Evolutionary conservation across 2,113 vertebrate species (phyloP), one percentile per base, ranked within the genome.

Genomic region (Hypomesus transpacificus): DNA sequence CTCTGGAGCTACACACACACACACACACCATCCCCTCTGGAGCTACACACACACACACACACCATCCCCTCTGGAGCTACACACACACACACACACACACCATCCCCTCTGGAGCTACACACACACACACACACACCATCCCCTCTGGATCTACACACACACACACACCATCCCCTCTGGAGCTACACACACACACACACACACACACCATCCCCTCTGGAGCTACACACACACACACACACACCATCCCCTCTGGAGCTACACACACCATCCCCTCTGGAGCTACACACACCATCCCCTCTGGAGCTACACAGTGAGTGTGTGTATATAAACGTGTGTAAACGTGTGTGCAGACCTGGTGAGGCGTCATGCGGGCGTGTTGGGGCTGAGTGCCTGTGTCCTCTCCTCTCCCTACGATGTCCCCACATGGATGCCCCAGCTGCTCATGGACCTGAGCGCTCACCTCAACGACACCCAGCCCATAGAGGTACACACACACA

Each of bases 341-440:
- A 52, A n/a, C 11, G 26, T 81, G 58, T 80, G 20, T 71, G 18
- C 74, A 99, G 97, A 98, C 79, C 78, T 99, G 82, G 94, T 99
- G 39, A 94, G 91, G 6, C 95, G 97, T 21, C 97, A 99, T 2
- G 97, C 97, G 0, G 97, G 97, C 0, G 97, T 99, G n/a, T 92
- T 99, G 0, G 97, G 97, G 65, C 89, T 99, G 24, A 98, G 97
- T 1, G 96, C 96, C 0, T 99, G 97, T 69, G 95, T 99, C 78
- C 92, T 99, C 34, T 98, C 96, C 51, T 98, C 96, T 66, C 97
- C 97, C 0, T 99, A 99, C 0, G 95, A 98, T 14, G 97, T 99
- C 6, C 97, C 97, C 68, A 96, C 93, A 63, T 99, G 97, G 97
- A 98, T 99, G 97, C 97, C 97, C 24, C 96, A 98, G 83, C 94